These are phyloP conservation scores for Actinemys pallida DNA, from an alignment of 2,113 vertebrate genomes.

Conservation along the genomic window DNA sequence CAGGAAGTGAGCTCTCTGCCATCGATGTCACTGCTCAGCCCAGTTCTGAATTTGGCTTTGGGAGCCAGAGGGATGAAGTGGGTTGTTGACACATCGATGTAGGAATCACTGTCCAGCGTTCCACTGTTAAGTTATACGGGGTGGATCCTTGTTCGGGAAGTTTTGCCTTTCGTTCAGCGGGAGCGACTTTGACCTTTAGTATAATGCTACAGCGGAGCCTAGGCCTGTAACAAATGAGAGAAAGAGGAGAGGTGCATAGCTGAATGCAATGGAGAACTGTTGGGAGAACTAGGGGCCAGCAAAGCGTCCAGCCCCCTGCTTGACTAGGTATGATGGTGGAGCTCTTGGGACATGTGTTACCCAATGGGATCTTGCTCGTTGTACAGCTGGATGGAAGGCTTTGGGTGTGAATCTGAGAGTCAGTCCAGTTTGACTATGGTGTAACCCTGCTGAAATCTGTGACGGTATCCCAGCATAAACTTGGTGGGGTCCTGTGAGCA, in stretches of 20 bases:
- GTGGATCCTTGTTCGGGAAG: accelerated
- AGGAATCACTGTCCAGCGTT: not conserved
- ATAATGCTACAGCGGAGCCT: not conserved
- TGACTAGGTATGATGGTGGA: not conserved
- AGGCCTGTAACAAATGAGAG: not conserved
- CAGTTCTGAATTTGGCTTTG: not conserved
- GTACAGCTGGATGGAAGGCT: not conserved
- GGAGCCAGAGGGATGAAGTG: not conserved
- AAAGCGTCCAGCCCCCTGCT: not conserved
- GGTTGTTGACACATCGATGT: not conserved
- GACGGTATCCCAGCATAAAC: constrained; percentile 31
- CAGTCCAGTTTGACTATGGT: constrained; percentile 43
- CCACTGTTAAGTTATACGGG: not conserved
- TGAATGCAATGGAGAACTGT: not conserved
- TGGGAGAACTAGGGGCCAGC: not conserved
- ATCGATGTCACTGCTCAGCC: not conserved
- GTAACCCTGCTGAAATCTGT: constrained; percentile 42
- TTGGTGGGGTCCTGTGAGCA: constrained; percentile 34
- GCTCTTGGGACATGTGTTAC: not conserved
- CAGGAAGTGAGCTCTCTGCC: not conserved
- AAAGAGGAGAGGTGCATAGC: not conserved
- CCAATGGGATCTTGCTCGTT: not conserved
- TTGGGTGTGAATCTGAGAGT: constrained; percentile 42
- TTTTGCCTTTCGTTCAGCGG: not conserved
- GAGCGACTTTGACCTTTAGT: not conserved